Conservation (phyloP, 2,888 invertebrate genomes). For the Norana najaformis region DNA sequence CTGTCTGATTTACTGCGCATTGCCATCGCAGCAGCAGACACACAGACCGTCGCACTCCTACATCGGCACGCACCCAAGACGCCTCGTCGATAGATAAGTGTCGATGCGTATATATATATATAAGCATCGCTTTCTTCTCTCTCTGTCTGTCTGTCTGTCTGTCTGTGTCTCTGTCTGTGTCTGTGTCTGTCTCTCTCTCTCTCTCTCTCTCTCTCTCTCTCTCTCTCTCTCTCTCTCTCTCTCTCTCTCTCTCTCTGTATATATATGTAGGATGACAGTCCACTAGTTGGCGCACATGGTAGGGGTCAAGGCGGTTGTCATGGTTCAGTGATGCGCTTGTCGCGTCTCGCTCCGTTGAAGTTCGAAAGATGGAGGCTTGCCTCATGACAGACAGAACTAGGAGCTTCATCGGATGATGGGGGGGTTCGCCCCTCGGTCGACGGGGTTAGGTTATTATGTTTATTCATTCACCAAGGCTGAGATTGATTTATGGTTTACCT, state of each 20-base stretch:
- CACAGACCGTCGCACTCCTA: neutral
- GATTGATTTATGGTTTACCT: conserved; percentile 18
- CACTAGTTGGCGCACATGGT: too few species aligned
- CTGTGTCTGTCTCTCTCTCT: too few species aligned
- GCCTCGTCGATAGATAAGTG: neutral
- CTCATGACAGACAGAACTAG: neutral
- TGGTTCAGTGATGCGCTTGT: neutral
- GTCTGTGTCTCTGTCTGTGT: too few species aligned
- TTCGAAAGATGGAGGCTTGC: neutral
- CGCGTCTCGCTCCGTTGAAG: neutral
- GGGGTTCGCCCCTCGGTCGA: neutral
- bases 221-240: too few species aligned
- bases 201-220: too few species aligned
- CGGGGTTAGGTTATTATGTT: neutral
- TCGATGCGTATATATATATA: neutral
- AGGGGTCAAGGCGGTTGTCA: neutral
- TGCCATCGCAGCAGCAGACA: neutral
- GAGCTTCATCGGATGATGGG: neutral
- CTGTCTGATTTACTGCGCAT: conserved; percentile 2
- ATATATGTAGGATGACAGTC: too few species aligned
- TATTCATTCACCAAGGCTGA: neutral
- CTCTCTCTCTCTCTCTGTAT: too few species aligned
- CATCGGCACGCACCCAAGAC: neutral
- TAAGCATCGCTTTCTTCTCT: too few species aligned
- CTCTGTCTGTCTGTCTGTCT: too few species aligned